Evolutionary conservation across 2,888 invertebrate genomes (phyloP).

Genomic region (Biston stratarius): DNA sequence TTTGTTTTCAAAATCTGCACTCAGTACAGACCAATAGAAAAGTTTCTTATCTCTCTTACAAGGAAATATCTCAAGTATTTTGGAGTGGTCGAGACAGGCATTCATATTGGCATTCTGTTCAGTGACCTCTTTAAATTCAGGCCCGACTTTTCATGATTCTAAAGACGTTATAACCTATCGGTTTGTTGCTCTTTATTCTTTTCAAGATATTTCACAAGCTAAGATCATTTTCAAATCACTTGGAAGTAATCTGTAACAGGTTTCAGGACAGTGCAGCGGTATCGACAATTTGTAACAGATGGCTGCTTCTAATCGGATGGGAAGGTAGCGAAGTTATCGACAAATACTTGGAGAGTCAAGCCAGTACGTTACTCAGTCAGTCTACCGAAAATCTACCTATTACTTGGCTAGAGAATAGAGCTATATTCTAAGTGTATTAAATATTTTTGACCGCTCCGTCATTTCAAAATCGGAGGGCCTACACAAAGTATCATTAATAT

Average conservation of each 20-base stretch:
- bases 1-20: not conserved
- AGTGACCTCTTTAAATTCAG: conserved; percentile 7
- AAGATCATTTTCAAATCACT: conserved; percentile 5
- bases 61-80: conserved; percentile 8
- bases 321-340: conserved; percentile 4
- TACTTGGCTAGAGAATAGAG: no score
- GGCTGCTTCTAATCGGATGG: conserved; percentile 14
- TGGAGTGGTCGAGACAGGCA: not conserved
- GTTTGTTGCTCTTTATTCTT: no score
- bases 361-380: not conserved
- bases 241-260: conserved; percentile 11
- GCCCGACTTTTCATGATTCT: not conserved
- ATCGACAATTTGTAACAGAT: conserved; percentile 19
- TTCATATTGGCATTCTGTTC: conserved; percentile 10
- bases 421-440: no score
- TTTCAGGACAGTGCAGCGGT: conserved; percentile 11
- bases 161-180: no score
- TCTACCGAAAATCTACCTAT: no score
- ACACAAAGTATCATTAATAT: no score
- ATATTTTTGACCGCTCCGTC: no score
- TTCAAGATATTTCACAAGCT: not conserved
- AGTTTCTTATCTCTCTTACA: not conserved
- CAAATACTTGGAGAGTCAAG: not conserved
- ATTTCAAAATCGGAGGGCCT: no score
- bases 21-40: not conserved